Conservation (phyloP, 2,797 vertebrate species). For the Valencia hispanica region DNA sequence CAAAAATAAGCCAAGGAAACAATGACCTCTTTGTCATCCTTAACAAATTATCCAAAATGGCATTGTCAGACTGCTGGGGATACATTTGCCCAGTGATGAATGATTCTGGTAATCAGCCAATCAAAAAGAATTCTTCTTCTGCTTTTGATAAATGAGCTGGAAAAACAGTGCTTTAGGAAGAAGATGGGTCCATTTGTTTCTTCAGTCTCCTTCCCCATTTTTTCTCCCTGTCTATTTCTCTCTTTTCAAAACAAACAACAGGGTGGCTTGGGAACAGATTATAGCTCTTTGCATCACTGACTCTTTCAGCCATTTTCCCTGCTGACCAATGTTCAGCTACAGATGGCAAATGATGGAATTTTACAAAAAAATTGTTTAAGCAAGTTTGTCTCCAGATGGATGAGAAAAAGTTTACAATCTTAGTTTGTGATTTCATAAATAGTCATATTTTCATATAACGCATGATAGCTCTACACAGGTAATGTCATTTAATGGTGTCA, state of each 20-base stretch:
- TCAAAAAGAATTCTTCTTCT: conserved; percentile 89
- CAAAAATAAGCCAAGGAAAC: conserved; percentile 89
- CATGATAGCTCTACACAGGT: neutral
- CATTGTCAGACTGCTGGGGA: conserved; percentile 90
- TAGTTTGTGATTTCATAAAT: neutral
- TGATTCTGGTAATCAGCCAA: conserved; percentile 89
- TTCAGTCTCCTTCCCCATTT: conserved; percentile 61
- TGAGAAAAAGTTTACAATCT: conserved; percentile 49
- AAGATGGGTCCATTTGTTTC: conserved; percentile 85
- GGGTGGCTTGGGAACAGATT: conserved; percentile 77
- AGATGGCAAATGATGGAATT: conserved; percentile 79
- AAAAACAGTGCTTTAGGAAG: conserved; percentile 79
- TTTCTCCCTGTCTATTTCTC: conserved; percentile 61
- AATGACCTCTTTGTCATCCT: conserved; percentile 92
- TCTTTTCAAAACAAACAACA: conserved; percentile 80
- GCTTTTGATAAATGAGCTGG: conserved; percentile 85
- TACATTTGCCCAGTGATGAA: conserved; percentile 88
- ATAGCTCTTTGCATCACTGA: conserved; percentile 81
- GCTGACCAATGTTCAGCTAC: conserved; percentile 78
- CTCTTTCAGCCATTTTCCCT: conserved; percentile 77
- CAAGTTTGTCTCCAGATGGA: conserved; percentile 57
- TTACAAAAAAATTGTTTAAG: conserved; percentile 66
- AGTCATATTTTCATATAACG: neutral
- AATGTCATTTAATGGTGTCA: neutral
- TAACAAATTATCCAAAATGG: conserved; percentile 96